A percentile compares a stretch with the other conserved stretches of the same genome.
Evolutionary conservation across 2,113 vertebrate species (phyloP).

Genomic region (Trachemys scripta): DNA sequence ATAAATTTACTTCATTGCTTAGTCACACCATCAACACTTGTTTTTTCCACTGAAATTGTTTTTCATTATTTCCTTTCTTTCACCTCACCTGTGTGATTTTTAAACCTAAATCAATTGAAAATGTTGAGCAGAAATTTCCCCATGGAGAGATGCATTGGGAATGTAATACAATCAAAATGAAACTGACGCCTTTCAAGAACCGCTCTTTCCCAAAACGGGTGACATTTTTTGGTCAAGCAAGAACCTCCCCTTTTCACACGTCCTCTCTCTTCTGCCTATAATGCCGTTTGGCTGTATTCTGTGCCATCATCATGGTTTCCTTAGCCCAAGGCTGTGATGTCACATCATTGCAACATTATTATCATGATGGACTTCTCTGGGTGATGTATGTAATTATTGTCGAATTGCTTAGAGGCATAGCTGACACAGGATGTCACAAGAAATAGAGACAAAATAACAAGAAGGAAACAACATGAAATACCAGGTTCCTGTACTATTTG

Average conservation of each 20-base stretch:
- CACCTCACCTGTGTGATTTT: conserved; percentile 13
- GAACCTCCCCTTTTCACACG: not conserved
- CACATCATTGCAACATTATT: conserved; percentile 61
- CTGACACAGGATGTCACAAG: conserved; percentile 13
- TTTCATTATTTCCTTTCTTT: conserved; percentile 67
- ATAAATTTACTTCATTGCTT: conserved; percentile 73
- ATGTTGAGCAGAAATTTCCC: not conserved
- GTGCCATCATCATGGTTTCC: conserved; percentile 66
- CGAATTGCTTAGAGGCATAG: conserved; percentile 22
- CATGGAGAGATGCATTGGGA: not conserved
- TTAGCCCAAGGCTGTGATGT: conserved; percentile 64
- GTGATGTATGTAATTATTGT: conserved; percentile 49
- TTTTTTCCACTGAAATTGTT: conserved; percentile 72
- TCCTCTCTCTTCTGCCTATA: conserved; percentile 6
- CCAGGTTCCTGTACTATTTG: not conserved
- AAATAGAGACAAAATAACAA: conserved; percentile 39
- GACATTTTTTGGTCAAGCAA: not conserved
- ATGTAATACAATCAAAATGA: not conserved
- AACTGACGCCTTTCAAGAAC: conserved; percentile 1
- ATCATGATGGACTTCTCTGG: conserved; percentile 50
- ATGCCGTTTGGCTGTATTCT: conserved; percentile 59
- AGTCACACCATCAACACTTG: conserved; percentile 67
- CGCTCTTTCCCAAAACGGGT: rapidly evolving
- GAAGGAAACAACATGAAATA: not conserved
- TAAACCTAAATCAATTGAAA: conserved; percentile 1